These are phyloP conservation scores for Drosophila gaucha DNA, from an alignment of 2,888 invertebrate genomes.

Conservation along the genomic window DNA sequence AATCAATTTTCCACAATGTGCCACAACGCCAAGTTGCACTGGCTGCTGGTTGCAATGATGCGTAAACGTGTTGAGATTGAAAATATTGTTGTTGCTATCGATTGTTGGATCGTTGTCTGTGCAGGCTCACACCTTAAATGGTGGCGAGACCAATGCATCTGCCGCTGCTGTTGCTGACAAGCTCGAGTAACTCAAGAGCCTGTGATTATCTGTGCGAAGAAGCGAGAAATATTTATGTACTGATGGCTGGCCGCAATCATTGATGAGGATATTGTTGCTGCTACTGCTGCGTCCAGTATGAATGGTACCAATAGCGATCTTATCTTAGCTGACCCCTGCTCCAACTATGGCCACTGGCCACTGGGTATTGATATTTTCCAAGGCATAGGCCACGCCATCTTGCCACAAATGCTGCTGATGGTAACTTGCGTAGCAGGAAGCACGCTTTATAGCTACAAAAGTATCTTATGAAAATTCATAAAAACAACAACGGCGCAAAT, in stretches of 20 bases:
- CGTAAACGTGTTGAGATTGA: conserved; percentile 71
- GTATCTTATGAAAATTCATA: conserved; percentile 58
- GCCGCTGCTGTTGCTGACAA: conserved; percentile 42
- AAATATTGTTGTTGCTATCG: conserved; percentile 44
- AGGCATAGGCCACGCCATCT: conserved; percentile 64
- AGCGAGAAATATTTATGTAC: conserved; percentile 75
- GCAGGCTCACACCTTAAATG: conserved; percentile 76
- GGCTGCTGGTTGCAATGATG: conserved; percentile 55
- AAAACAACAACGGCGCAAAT: conserved; percentile 24
- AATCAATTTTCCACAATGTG: conserved; percentile 75
- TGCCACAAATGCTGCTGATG: conserved; percentile 31
- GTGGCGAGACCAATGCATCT: conserved; percentile 40
- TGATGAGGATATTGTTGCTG: conserved; percentile 55
- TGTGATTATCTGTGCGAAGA: conserved; percentile 62
- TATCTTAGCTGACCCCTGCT: conserved; percentile 43
- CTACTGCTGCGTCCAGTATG: conserved; percentile 18
- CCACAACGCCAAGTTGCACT: conserved; percentile 26
- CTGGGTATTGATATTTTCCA: conserved; percentile 43
- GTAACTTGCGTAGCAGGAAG: conserved; percentile 68
- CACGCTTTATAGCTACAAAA: conserved; percentile 70
- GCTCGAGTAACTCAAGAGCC: conserved; percentile 68
- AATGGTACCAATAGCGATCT: conserved; percentile 35
- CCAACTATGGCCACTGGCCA: conserved; percentile 39
- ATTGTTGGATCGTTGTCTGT: conserved; percentile 36
- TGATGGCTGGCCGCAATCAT: conserved; percentile 60